These are phyloP conservation scores for Ageneiosus marmoratus DNA, from an alignment of 2,113 vertebrate genomes.

Conservation along the genomic window DNA sequence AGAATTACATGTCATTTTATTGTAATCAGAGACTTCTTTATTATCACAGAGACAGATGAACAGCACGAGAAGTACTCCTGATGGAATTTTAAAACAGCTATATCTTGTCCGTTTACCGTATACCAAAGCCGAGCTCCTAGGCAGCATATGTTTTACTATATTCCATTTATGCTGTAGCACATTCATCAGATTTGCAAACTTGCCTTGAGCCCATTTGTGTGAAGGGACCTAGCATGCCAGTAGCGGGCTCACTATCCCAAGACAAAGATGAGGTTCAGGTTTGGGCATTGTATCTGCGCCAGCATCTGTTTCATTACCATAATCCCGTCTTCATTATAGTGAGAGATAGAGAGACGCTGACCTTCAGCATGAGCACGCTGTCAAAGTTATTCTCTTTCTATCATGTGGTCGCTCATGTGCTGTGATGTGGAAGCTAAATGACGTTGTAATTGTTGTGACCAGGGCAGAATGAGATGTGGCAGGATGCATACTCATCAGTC, in stretches of 20 bases:
- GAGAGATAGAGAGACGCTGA: slow-evolving; percentile 51
- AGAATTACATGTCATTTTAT: slow-evolving; percentile 64
- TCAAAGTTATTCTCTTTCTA: slow-evolving; percentile 69
- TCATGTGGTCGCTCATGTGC: slow-evolving; percentile 49
- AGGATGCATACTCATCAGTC: slow-evolving; percentile 51
- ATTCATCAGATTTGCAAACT: slow-evolving; percentile 53
- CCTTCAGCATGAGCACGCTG: slow-evolving; percentile 60
- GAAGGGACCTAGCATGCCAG: slow-evolving; percentile 67
- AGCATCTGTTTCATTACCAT: slow-evolving; percentile 73
- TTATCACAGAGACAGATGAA: slow-evolving; percentile 49
- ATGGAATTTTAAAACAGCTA: slow-evolving; percentile 32
- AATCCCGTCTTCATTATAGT: slow-evolving; percentile 70
- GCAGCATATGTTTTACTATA: slow-evolving; percentile 35
- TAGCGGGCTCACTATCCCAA: slow-evolving; percentile 61
- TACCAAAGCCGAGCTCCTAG: slow-evolving; percentile 15
- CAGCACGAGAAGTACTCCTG: slow-evolving; percentile 36
- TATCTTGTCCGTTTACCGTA: slow-evolving; percentile 28
- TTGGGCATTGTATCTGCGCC: slow-evolving; percentile 64
- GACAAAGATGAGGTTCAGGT: slow-evolving; percentile 73
- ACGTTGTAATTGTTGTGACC: slow-evolving; percentile 55
- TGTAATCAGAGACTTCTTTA: slow-evolving; percentile 54
- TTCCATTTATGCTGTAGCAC: slow-evolving; percentile 54
- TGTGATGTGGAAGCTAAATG: slow-evolving; percentile 50
- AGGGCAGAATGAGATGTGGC: slow-evolving; percentile 43
- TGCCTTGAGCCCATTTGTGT: slow-evolving; percentile 55